Evolutionary conservation across 2,888 invertebrate genomes (phyloP).

Genomic region (Phania funesta): DNA sequence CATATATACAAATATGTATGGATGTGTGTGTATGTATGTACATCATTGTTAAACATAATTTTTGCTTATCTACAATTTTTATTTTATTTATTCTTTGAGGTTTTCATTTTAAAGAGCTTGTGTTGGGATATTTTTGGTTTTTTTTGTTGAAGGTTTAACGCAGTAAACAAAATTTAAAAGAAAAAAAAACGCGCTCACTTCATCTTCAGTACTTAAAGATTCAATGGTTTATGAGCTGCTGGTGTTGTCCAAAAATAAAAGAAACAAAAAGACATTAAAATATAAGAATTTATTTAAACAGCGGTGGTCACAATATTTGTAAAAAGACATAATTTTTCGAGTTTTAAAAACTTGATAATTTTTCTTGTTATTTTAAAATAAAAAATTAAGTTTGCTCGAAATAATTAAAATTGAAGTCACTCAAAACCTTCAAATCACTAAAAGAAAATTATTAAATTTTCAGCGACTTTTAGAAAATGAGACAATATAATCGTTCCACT

Average conservation of each 20-base stretch:
- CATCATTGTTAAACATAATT: constrained; percentile 37
- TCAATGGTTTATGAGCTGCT: constrained; percentile 47
- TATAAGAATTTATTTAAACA: constrained; percentile 29
- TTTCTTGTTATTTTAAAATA: too few relatives aligned
- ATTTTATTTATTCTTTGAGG: constrained; percentile 28
- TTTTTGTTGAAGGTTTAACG: constrained; percentile 19
- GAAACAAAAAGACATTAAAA: too few relatives aligned
- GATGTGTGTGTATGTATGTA: background rate
- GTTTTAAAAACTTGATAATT: too few relatives aligned
- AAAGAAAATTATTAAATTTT: too few relatives aligned
- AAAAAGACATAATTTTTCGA: too few relatives aligned
- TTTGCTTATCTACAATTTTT: constrained; percentile 53
- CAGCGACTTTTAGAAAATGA: too few relatives aligned
- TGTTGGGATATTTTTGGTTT: constrained; percentile 27
- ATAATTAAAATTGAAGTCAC: too few relatives aligned
- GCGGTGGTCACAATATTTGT: background rate
- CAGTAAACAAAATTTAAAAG: background rate
- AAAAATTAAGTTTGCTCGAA: too few relatives aligned
- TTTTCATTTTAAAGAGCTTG: constrained; percentile 17
- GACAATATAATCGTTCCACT: too few relatives aligned
- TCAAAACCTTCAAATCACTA: too few relatives aligned
- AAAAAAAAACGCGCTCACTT: constrained; percentile 38
- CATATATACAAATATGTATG: too few relatives aligned
- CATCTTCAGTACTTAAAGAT: constrained; percentile 48
- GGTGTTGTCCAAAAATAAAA: constrained; percentile 21